Percentiles rank a stretch among this genome's conserved stretches.
phyloP scores from a whole-genome alignment of 2,113 vertebrate genomes.

The Hyperoodon ampullatus region DNA sequence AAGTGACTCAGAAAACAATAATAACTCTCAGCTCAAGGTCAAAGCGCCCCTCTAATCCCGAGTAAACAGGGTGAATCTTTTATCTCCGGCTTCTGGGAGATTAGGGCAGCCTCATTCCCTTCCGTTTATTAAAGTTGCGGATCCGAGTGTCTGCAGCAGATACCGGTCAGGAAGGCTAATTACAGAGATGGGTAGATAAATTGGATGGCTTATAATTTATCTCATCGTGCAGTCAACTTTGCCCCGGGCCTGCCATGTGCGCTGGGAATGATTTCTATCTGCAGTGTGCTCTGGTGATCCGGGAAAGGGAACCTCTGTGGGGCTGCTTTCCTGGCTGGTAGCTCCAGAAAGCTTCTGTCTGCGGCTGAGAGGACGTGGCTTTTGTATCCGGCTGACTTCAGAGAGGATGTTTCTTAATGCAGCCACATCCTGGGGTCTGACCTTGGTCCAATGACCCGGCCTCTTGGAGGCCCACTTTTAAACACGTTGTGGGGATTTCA shows the following conservation, averaged over 20 bases:
- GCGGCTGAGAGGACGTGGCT: accelerated
- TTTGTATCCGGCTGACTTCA: accelerated
- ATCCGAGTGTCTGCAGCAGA: background rate
- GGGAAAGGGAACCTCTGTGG: accelerated
- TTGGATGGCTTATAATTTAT: background rate
- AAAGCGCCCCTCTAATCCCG: constrained; percentile 46
- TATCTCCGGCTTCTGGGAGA: background rate
- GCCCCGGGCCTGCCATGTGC: accelerated
- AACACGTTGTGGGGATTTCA: accelerated
- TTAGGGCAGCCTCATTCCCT: background rate
- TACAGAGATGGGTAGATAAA: constrained; percentile 42
- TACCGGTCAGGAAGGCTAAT: background rate
- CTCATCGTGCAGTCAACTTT: constrained; percentile 34
- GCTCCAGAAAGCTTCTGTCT: background rate
- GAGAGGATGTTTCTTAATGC: accelerated
- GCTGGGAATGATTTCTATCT: constrained; percentile 15
- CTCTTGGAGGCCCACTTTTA: accelerated
- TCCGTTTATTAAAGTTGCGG: background rate
- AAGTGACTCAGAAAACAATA: constrained; percentile 53
- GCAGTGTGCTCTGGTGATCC: background rate
- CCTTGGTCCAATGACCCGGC: background rate
- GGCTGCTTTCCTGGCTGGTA: accelerated
- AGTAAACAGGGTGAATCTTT: constrained; percentile 63
- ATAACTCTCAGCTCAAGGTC: background rate
- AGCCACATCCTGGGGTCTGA: accelerated